phyloP scores from a whole-genome alignment of 2,113 vertebrate genomes.

The Piliocolobus tephrosceles region DNA sequence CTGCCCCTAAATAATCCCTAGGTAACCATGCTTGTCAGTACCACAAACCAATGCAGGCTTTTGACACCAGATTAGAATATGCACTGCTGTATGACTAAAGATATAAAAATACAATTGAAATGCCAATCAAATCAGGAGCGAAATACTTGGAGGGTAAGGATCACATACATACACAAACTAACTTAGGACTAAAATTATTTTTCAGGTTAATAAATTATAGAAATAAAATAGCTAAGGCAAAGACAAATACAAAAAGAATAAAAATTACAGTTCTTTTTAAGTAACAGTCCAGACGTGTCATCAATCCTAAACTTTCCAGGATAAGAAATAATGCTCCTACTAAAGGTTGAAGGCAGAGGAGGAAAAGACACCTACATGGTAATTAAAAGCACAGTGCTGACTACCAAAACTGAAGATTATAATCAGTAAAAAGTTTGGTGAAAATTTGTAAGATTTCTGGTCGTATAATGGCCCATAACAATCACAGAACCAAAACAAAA shows the following conservation, averaged over 20 bases:
- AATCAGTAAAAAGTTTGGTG: background rate
- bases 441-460: background rate
- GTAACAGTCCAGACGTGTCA: background rate
- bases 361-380: background rate
- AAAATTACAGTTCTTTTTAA: background rate
- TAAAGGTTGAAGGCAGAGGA: background rate
- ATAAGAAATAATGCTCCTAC: background rate
- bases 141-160: background rate
- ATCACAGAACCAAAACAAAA: conserved; percentile 9
- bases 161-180: background rate
- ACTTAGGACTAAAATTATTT: conserved; percentile 29
- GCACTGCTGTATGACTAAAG: background rate
- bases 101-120: background rate
- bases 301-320: background rate
- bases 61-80: background rate
- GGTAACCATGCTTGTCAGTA: background rate
- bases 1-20: background rate
- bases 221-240: conserved; percentile 5
- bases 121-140: background rate
- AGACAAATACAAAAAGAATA: background rate
- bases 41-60: background rate
- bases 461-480: background rate
- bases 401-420: background rate
- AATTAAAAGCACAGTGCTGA: background rate
- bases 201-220: background rate